Evolutionary conservation across 2,888 invertebrate genomes (phyloP).

Genomic region (Onchidella celtica): DNA sequence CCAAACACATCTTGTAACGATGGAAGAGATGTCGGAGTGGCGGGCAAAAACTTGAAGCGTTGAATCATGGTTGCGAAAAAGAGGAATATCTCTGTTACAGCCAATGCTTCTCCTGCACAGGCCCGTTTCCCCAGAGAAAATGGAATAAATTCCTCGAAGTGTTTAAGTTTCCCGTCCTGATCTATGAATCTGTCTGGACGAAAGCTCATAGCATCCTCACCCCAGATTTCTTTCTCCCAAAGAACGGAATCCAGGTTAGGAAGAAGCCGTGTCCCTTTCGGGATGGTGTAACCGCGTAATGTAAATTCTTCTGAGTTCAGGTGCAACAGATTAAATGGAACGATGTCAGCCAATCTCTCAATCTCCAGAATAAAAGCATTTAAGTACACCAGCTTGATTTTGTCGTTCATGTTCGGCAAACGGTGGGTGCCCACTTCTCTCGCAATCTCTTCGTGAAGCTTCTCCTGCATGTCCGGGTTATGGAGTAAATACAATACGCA

Average conservation of each 20-base stretch:
- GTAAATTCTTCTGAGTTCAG: constrained; percentile 57
- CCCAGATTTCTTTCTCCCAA: constrained; percentile 59
- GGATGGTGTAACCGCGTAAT: constrained; percentile 69
- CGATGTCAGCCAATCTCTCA: neutral
- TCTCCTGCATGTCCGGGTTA: constrained; percentile 84
- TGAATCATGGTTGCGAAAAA: too few species aligned
- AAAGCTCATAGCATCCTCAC: constrained; percentile 61
- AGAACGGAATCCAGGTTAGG: constrained; percentile 65
- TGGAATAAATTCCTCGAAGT: constrained; percentile 52
- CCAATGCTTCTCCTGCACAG: constrained; percentile 41
- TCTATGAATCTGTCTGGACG: constrained; percentile 66
- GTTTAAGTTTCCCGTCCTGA: constrained; percentile 46
- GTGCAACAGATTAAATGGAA: constrained; percentile 52
- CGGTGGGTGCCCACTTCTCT: constrained; percentile 74
- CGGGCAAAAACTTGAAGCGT: constrained; percentile 38
- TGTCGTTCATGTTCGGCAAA: constrained; percentile 44
- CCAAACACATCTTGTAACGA: constrained; percentile 13
- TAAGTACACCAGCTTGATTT: neutral
- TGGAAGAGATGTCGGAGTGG: constrained; percentile 13
- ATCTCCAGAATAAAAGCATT: constrained; percentile 15
- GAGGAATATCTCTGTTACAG: constrained; percentile 41
- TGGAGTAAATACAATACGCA: too few species aligned
- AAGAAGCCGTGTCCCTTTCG: constrained; percentile 62
- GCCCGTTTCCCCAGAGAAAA: constrained; percentile 54
- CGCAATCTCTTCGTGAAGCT: constrained; percentile 56